phyloP scores from a whole-genome alignment of 2,888 invertebrate genomes.

The Autographa gamma region DNA sequence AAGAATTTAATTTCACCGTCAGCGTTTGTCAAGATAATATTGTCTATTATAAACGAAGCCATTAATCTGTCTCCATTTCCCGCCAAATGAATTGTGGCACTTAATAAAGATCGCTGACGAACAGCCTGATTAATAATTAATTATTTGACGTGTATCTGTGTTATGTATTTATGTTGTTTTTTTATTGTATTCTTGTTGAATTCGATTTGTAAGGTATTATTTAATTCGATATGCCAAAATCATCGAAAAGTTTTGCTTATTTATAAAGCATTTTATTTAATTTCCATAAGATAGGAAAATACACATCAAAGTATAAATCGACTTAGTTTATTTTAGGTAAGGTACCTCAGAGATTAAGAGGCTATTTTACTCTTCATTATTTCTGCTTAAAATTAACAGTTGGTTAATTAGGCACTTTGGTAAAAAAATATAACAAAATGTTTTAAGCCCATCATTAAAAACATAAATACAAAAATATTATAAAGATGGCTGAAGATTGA shows the following conservation, averaged over 20 bases:
- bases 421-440: too few relatives aligned
- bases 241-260: too few relatives aligned
- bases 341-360: not conserved
- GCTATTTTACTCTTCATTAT: not conserved
- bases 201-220: too few relatives aligned
- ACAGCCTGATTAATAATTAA: slow-evolving; percentile 62
- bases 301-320: too few relatives aligned
- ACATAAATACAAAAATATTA: not conserved
- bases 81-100: slow-evolving; percentile 70
- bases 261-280: too few relatives aligned
- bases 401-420: not conserved
- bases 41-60: slow-evolving; percentile 70
- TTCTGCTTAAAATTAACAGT: not conserved
- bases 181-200: not conserved
- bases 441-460: too few relatives aligned
- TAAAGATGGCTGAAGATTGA: slow-evolving; percentile 12
- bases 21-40: slow-evolving; percentile 64
- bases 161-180: slow-evolving; percentile 16
- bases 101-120: slow-evolving; percentile 73
- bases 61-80: slow-evolving; percentile 71
- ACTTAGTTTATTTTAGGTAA: not conserved
- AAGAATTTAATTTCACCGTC: slow-evolving; percentile 53
- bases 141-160: slow-evolving; percentile 46
- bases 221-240: too few relatives aligned
- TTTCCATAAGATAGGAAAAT: too few relatives aligned